Conservation (phyloP, 2,797 vertebrate genomes). For the Centropyge bicolor region DNA sequence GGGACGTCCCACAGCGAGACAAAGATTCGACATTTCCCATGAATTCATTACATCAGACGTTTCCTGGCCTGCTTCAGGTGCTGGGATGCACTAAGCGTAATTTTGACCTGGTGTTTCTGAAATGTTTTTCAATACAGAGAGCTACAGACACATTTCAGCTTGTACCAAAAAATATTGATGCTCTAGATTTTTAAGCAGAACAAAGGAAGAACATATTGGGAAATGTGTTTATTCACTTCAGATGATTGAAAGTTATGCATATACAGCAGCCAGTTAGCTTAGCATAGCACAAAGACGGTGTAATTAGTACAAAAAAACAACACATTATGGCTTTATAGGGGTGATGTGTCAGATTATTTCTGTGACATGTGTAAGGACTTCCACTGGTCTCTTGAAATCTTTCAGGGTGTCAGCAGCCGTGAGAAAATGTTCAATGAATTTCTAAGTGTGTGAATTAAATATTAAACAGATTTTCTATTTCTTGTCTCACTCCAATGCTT, state of each 20-base stretch:
- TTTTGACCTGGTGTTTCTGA: background rate
- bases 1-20: constrained; percentile 23
- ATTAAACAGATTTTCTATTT: constrained; percentile 18
- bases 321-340: background rate
- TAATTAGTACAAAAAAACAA: background rate
- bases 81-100: background rate
- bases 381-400: background rate
- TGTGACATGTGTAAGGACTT: background rate
- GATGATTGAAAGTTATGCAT: no score
- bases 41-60: constrained; percentile 6
- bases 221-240: no score
- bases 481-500: constrained; percentile 8
- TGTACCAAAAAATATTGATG: no score
- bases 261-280: no score
- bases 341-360: background rate
- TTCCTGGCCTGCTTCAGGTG: background rate
- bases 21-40: constrained; percentile 2
- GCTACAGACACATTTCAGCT: no score
- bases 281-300: no score
- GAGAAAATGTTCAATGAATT: background rate
- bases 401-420: background rate
- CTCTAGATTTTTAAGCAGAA: no score
- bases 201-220: no score
- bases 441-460: no score
- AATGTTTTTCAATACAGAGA: background rate